These are phyloP conservation scores for Halictus rubicundus DNA, from an alignment of 1,140 invertebrate genomes.

Conservation along the genomic window DNA sequence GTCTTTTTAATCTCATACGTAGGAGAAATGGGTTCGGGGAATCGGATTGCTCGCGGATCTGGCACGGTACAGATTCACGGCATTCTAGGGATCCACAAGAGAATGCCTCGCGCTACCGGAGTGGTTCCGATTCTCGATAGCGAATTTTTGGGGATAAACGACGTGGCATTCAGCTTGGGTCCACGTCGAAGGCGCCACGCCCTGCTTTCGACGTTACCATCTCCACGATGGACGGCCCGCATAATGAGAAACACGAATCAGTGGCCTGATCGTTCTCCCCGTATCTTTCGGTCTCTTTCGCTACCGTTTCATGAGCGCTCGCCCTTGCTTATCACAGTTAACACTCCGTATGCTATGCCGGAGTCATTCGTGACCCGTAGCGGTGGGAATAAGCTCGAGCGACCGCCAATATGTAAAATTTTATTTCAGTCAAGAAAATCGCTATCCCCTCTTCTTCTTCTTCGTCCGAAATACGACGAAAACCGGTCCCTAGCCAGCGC, in stretches of 20 bases:
- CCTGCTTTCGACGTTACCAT: slow-evolving; percentile 73
- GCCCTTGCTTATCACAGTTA: slow-evolving; percentile 48
- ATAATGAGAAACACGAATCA: slow-evolving; percentile 52
- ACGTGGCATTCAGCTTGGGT: slow-evolving; percentile 29
- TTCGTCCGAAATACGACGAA: too few species aligned
- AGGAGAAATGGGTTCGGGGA: not conserved
- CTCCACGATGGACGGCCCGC: slow-evolving; percentile 70
- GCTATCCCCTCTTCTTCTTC: too few species aligned
- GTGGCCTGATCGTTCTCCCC: slow-evolving; percentile 42
- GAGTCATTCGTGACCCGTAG: too few species aligned
- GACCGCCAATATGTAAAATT: too few species aligned
- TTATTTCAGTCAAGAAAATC: too few species aligned
- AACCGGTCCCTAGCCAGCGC: too few species aligned
- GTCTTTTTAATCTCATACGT: slow-evolving; percentile 8
- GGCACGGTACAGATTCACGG: not conserved
- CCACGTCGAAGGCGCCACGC: slow-evolving; percentile 67
- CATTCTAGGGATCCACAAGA: not conserved
- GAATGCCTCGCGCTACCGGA: not conserved
- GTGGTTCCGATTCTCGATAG: slow-evolving; percentile 6
- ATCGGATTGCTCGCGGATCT: not conserved
- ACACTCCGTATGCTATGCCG: too few species aligned
- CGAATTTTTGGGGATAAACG: not conserved
- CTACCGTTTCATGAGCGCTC: slow-evolving; percentile 33
- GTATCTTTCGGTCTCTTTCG: slow-evolving; percentile 41
- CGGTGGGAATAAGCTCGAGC: too few species aligned